phyloP scores from a whole-genome alignment of 1,140 invertebrate species.

The Lepidurus arcticus region DNA sequence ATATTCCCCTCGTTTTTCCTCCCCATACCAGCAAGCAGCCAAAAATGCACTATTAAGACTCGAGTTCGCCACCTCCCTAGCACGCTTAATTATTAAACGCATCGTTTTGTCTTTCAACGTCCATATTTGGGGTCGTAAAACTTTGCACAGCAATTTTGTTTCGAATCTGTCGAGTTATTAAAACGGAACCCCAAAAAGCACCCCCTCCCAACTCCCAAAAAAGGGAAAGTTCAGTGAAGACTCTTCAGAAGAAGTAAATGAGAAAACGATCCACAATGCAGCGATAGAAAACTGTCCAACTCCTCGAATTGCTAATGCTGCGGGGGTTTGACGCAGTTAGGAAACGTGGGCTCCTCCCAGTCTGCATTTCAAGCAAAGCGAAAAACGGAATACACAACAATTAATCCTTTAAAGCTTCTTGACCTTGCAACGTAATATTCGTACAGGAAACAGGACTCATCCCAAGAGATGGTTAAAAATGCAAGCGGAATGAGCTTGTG shows the following conservation, averaged over 20 bases:
- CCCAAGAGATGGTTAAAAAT: no score
- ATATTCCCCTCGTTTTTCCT: neutral
- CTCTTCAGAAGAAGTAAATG: neutral
- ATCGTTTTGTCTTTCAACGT: neutral
- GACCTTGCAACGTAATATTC: no score
- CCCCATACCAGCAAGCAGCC: neutral
- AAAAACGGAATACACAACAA: neutral
- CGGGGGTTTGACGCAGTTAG: neutral
- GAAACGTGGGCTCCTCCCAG: neutral
- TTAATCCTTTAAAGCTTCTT: neutral
- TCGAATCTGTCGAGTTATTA: neutral
- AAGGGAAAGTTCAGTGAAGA: no score
- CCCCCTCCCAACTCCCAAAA: no score
- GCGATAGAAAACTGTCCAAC: neutral
- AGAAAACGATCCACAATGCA: neutral
- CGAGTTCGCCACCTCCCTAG: neutral
- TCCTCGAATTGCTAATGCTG: neutral
- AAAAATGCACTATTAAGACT: neutral
- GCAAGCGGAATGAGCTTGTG: no score
- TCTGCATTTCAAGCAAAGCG: neutral
- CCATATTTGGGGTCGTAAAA: neutral
- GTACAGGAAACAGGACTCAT: no score
- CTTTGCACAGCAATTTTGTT: neutral
- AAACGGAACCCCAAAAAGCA: no score
- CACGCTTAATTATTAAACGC: neutral